These are phyloP conservation scores for Spongilla lacustris DNA, from an alignment of 37 sponge, comb jelly and placozoan species.

Conservation along the genomic window DNA sequence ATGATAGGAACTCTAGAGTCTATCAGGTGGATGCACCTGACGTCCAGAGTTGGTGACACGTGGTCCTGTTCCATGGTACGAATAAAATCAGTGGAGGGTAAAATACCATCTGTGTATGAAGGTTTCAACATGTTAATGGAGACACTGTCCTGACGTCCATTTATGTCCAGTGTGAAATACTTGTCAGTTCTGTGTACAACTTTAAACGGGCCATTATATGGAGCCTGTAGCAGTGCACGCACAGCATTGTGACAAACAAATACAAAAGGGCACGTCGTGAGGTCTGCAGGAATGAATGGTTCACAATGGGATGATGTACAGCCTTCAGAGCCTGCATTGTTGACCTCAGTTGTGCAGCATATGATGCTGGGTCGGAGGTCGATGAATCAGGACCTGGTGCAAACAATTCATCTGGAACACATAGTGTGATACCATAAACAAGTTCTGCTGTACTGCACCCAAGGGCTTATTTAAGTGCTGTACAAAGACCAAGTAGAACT, in stretches of 20 bases:
- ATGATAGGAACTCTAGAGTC: too few relatives aligned
- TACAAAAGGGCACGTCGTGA: conserved; percentile 45
- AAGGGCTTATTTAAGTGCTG: conserved; percentile 38
- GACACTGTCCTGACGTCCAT: conserved; percentile 16
- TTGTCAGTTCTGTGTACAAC: conserved; percentile 44
- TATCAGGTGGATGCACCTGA: too few relatives aligned
- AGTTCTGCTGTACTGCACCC: conserved; percentile 52
- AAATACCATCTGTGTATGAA: too few relatives aligned
- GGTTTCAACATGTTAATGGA: conserved; percentile 54
- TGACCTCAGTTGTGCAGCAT: conserved; percentile 13
- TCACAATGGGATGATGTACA: conserved; percentile 3
- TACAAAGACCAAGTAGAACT: conserved; percentile 47
- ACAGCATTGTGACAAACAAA: conserved; percentile 46
- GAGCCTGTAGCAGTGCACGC: conserved; percentile 27
- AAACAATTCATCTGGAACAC: conserved; percentile 1
- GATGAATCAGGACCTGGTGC: not conserved
- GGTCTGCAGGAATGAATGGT: not conserved
- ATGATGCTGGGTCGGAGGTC: not conserved
- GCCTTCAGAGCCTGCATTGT: conserved; percentile 30
- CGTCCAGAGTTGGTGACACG: too few relatives aligned
- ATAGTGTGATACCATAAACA: too few relatives aligned
- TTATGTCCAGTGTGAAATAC: conserved; percentile 25
- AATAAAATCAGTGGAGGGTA: too few relatives aligned
- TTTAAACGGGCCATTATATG: conserved; percentile 59
- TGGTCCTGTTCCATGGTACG: too few relatives aligned